phyloP scores from a whole-genome alignment of 2,113 vertebrate species.

The Rhegmatorhina hoffmannsi region DNA sequence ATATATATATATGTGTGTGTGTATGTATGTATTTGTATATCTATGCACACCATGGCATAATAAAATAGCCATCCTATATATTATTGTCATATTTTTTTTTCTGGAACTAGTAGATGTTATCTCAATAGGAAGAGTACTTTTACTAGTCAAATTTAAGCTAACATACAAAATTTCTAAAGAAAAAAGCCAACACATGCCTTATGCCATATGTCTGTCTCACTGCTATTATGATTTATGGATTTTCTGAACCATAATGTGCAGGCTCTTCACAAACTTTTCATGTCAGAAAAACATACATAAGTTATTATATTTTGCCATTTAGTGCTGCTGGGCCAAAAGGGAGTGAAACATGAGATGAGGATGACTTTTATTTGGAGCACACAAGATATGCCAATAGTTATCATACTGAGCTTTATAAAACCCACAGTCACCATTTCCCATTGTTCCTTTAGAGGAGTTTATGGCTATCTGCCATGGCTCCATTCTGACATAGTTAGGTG shows the following conservation, averaged over 20 bases:
- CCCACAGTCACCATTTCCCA: background rate
- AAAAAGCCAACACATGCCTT: background rate
- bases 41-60: background rate
- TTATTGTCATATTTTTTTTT: background rate
- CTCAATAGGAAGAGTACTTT: background rate
- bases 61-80: fast-evolving
- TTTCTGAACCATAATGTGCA: background rate
- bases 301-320: background rate
- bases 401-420: background rate
- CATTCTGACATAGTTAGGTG: background rate
- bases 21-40: background rate
- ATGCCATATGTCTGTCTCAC: background rate
- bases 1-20: background rate
- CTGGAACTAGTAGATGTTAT: background rate
- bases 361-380: background rate
- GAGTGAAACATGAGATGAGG: background rate
- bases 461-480: background rate
- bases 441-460: background rate
- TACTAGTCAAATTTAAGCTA: background rate
- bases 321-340: background rate
- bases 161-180: background rate
- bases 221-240: background rate
- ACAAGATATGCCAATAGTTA: background rate
- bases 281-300: background rate
- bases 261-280: background rate